Evolutionary conservation across 2,888 invertebrate genomes (phyloP), one percentile per base, ranked within the genome.

Genomic region (Eretmocerus hayati): DNA sequence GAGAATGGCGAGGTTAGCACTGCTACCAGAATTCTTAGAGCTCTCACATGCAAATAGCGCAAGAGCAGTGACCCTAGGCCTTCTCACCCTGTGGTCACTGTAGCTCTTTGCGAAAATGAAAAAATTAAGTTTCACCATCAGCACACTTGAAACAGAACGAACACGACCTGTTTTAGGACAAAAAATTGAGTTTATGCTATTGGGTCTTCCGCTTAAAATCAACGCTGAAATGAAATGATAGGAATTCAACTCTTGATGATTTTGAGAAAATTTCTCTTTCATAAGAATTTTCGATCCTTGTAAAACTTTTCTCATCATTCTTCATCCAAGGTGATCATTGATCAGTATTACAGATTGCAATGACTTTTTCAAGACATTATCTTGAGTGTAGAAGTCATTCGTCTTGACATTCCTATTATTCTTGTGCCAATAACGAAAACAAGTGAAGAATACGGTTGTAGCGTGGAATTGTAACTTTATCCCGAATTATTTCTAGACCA

Each of bases 1-100:
- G 85, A 84, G 66, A 81, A 81, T 60, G 75, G 79, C 73, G 87
- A 87, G 86, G 88, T 88, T 85, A 85, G 88, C 78, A 71, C 64
- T 58, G 63, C 62, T 50, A 66, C 59, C 55, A 62, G 65, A 66
- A 66, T 70, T 58, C 57, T 70, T 58, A 66, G 62, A 57, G 65
- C 64, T 50, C 61, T 70, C 56, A 57, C 56, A 54, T 64, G 68
- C 62, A 67, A 68, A 68, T 68, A 67, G 61, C 67, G 63, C 55
- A 58, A 59, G 55, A 55, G 52, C 47, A 54, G 62, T 66, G 67
- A 63, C 58, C 62, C 59, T 56, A 61, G 61, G 62, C 48, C 52
- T 41, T 47, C 52, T 41, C 57, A 56, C 39, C 63, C 66, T 59
- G 64, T 66, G 61, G 61, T 67, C 65, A 62, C 65, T 52, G 61